These are phyloP conservation scores for Spea bombifrons DNA, from an alignment of 2,113 vertebrate species.

Conservation along the genomic window DNA sequence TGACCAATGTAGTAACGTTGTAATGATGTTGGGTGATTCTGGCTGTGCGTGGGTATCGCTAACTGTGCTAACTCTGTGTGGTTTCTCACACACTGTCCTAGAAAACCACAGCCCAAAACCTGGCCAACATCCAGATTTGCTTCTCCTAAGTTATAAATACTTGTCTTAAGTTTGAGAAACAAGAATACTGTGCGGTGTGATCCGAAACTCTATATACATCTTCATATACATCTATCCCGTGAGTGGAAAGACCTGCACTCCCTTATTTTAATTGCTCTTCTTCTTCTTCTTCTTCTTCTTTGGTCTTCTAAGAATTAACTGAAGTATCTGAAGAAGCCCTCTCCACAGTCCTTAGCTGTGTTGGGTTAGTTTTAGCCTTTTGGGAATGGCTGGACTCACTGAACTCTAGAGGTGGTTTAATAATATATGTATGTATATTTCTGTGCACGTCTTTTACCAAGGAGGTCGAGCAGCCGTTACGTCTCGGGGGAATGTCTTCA, in stretches of 20 bases:
- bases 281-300: too few relatives aligned
- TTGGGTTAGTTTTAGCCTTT: too few relatives aligned
- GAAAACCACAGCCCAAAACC: slow-evolving; percentile 6
- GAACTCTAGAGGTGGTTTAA: too few relatives aligned
- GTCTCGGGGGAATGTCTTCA: background rate
- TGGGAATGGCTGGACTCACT: too few relatives aligned
- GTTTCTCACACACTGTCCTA: slow-evolving; percentile 16
- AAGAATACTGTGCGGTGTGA: too few relatives aligned
- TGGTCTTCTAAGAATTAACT: too few relatives aligned
- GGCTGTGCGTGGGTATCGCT: background rate
- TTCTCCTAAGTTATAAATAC: slow-evolving; percentile 2
- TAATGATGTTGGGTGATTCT: background rate
- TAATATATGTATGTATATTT: background rate
- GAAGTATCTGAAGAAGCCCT: too few relatives aligned
- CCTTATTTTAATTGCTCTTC: too few relatives aligned
- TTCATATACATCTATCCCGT: background rate
- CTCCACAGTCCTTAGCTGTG: too few relatives aligned
- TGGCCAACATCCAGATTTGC: slow-evolving; percentile 2
- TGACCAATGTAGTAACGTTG: slow-evolving; percentile 17
- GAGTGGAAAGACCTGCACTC: too few relatives aligned
- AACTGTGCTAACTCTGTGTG: slow-evolving; percentile 2
- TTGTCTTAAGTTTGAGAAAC: background rate
- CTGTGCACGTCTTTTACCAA: background rate
- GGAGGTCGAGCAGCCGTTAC: background rate
- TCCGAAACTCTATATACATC: background rate